Base-by-base conservation (phyloP, 2,797 vertebrate species). In the Antrozous pallidus region DNA sequence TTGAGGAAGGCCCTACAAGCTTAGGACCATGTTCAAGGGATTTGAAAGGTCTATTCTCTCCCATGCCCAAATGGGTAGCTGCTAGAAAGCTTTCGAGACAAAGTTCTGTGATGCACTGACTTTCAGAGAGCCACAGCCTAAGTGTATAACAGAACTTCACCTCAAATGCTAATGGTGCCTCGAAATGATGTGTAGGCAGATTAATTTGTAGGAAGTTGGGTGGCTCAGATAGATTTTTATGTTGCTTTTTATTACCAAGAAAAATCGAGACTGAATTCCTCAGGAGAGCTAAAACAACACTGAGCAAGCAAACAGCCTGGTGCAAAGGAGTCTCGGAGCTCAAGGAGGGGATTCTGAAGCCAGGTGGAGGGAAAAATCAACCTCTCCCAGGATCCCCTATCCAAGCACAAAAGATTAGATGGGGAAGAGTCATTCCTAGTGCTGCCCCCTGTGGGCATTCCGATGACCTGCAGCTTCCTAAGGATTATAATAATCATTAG, bases 51-150 rank as follows among this genome's bases (percentile, higher is more conserved):
- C 94, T 93, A 10, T 81, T 94, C 51, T 91, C 51, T 94, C 94
- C 92, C 47, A 91, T 74, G 89, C 75, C 65, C 94, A 6, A 88
- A 95, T 36, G 88, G 84, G 92, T 42, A 93, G 97, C 93, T 77
- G 98, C 95, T 96, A 79, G 96, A 96, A 96, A 98, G 98, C 98
- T 97, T 98, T 98, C 97, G 97, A 98, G 98, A 98, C 98, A 98
- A 98, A 98, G 98, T 98, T 98, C 98, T 98, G 98, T 98, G 98
- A 98, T 98, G 98, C 98, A 98, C 98, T 98, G 98, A 97, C 97
- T 97, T 97, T 97, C 96, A 96, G 95, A 97, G 97, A 98, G 97
- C 97, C 98, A 98, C 98, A 98, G 98, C 97, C 98, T 96, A 97
- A 98, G 98, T 98, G 98, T 98, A 98, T 98, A 97, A 98, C 98